Conservation (phyloP, 2,888 invertebrate species). For the Drosophila melanocephala region DNA sequence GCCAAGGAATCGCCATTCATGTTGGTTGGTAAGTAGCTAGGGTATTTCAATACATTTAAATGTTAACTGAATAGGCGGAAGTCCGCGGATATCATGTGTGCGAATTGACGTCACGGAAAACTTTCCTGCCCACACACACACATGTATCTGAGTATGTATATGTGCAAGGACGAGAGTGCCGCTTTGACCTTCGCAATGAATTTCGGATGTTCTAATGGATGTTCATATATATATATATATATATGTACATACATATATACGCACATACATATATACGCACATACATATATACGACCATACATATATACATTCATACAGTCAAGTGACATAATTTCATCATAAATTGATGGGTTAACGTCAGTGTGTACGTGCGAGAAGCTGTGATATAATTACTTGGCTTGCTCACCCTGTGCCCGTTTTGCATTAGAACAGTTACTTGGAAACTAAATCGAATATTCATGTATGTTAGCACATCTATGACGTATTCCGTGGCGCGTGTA, state of each 20-base stretch:
- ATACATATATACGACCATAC: too few relatives aligned
- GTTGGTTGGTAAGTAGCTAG: conserved; percentile 88
- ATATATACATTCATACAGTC: background rate
- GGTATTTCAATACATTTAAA: conserved; percentile 23
- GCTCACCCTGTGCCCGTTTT: conserved; percentile 4
- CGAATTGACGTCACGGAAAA: conserved; percentile 53
- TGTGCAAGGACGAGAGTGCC: conserved; percentile 30
- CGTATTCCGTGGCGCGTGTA: conserved; percentile 60
- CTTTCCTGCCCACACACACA: conserved; percentile 12
- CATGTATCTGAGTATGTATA: background rate
- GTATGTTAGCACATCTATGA: conserved; percentile 55
- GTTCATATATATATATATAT: background rate
- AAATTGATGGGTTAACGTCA: conserved; percentile 1
- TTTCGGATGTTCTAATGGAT: background rate
- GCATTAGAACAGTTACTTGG: background rate
- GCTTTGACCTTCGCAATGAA: conserved; percentile 57
- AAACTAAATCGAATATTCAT: background rate
- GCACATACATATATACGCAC: background rate
- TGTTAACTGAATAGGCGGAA: conserved; percentile 10
- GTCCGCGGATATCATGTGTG: conserved; percentile 1
- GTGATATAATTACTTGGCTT: conserved; percentile 43
- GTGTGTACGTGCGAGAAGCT: conserved; percentile 5
- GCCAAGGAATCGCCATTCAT: conserved; percentile 91
- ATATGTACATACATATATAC: too few relatives aligned
- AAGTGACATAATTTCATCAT: conserved; percentile 64